A percentile compares a stretch with the other conserved stretches of the same genome.
phyloP scores from a whole-genome alignment of 2,888 invertebrate species.

The Cataglyphis rosenhaueri region DNA sequence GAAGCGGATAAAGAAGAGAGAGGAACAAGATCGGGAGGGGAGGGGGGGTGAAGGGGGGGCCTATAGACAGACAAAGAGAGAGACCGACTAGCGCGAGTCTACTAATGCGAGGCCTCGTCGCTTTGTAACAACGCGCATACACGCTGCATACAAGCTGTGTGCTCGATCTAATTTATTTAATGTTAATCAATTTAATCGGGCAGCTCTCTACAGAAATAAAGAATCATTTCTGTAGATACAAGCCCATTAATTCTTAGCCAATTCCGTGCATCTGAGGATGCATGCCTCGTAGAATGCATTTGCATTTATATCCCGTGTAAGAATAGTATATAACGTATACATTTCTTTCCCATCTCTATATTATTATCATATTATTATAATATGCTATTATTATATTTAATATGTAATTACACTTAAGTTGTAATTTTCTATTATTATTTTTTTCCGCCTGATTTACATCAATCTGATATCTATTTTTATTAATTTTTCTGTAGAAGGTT shows the following conservation, averaged over 20 bases:
- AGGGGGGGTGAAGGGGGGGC: neutral
- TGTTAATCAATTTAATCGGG: conserved; percentile 80
- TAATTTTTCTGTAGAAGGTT: too few species aligned
- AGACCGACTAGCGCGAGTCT: conserved; percentile 26
- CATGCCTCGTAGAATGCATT: neutral
- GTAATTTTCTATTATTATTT: too few species aligned
- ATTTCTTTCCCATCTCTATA: neutral
- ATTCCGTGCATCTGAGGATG: neutral
- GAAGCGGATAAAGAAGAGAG: conserved; percentile 62
- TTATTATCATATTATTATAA: neutral
- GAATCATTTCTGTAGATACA: conserved; percentile 23
- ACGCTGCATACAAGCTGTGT: conserved; percentile 6
- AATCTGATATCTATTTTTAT: too few species aligned
- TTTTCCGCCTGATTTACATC: too few species aligned
- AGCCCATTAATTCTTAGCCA: conserved; percentile 27
- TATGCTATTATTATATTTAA: too few species aligned
- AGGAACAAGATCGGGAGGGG: conserved; percentile 49
- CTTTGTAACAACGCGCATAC: conserved; percentile 58
- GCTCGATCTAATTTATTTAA: conserved; percentile 84
- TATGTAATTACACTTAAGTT: too few species aligned
- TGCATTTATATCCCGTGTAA: neutral
- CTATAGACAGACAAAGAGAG: conserved; percentile 57
- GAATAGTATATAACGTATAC: neutral
- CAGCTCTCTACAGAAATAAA: conserved; percentile 21
- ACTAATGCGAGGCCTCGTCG: conserved; percentile 67